Evolutionary conservation across 2,797 vertebrate species (phyloP), one percentile per base, ranked within the genome.

Genomic region (Falco columbarius): DNA sequence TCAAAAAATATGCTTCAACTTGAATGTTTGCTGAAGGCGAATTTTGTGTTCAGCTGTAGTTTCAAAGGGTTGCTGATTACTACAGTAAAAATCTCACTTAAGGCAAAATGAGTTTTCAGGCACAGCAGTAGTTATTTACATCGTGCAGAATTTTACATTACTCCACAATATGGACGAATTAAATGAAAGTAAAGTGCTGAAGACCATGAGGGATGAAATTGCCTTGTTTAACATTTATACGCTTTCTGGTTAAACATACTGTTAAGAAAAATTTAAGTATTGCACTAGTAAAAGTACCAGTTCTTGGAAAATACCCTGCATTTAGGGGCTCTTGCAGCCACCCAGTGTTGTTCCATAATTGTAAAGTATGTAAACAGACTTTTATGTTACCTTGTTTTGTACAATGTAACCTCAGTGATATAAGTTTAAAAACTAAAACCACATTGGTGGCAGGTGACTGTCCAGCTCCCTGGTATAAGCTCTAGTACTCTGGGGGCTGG

Each of bases 101-200:
- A 74, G 89, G 65, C 72, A 88, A 95, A 71, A 81, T 89, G 61
- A 85, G 62, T 90, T 96, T 93, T 96, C 79, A 88, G 88, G 90
- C 38, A 61, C n/a, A 89, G 72, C 46, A 81, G 46, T 18, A 81
- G 55, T 47, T 68, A 13, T 86, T 93, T 94, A 73, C 62, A 59
- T 88, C 1, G 0, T 66, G 58, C 40, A 56, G 59, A 92, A 88
- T 49, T 86, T 91, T 77, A 70, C 17, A 30, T 79, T 72, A 8
- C 26, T 83, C 47, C 46, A 58, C 36, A 77, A n/a, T 58, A 38
- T 32, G 21, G 32, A 55, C 75, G 22, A 73, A 89, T 73, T 82
- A 66, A 82, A 66, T 75, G 76, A 79, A 90, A 83, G 42, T 44
- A 17, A 81, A 80, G 42, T 56, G 36, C 47, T 89, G 27, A 94